phyloP scores from a whole-genome alignment of 92 coral and sea anemone genomes.

The Umimayanthus chanpuru region DNA sequence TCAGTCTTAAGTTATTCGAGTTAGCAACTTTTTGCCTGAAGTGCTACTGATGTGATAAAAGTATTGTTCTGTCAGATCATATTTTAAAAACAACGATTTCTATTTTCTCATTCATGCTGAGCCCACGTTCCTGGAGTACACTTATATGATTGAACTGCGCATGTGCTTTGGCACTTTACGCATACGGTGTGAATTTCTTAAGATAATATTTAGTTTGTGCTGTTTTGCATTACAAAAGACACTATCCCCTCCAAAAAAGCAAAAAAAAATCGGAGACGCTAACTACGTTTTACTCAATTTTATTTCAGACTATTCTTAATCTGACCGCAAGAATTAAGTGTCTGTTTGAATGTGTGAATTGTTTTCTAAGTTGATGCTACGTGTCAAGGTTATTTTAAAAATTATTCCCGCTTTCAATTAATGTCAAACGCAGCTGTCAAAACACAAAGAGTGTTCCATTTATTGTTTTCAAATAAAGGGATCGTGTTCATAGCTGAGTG shows the following conservation, averaged over 20 bases:
- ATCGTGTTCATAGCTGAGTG: not conserved
- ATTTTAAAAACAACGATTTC: not conserved
- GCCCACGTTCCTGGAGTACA: not conserved
- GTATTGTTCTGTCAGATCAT: not conserved
- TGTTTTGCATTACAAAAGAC: not conserved
- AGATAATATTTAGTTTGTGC: not conserved
- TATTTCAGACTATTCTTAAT: too few species aligned
- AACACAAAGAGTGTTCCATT: not conserved
- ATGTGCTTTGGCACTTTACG: not conserved
- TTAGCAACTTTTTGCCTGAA: too few species aligned
- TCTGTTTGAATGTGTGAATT: too few species aligned
- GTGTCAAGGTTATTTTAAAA: not conserved
- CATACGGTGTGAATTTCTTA: not conserved
- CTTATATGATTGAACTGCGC: not conserved
- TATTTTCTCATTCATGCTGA: not conserved
- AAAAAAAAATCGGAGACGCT: not conserved
- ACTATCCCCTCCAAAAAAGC: not conserved
- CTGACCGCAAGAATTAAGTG: not conserved
- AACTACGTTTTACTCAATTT: not conserved
- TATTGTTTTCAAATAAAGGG: not conserved
- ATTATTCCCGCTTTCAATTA: slow-evolving; percentile 4
- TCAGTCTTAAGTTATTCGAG: not conserved
- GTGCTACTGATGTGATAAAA: not conserved
- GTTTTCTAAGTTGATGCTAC: too few species aligned
- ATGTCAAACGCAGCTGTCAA: not conserved